Evolutionary conservation across 2,888 invertebrate genomes (phyloP).

Genomic region (Sphecodes monilicornis): DNA sequence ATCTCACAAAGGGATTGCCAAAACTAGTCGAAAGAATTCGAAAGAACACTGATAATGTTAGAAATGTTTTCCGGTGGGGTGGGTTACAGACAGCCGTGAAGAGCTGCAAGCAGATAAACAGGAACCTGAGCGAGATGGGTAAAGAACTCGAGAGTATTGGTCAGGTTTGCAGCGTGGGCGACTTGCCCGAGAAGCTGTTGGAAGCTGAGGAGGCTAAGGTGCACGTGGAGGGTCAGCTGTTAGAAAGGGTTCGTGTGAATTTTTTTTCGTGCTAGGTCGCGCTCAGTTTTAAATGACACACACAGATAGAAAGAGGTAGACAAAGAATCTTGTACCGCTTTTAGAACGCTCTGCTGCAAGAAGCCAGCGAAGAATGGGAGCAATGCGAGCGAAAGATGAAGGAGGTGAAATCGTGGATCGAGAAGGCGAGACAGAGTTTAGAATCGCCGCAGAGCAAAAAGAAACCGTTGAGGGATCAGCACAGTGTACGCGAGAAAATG

Average conservation of each 20-base stretch:
- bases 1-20: not conserved
- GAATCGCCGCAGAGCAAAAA: slow-evolving; percentile 94
- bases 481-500: slow-evolving; percentile 94
- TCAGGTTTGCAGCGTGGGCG: slow-evolving; percentile 93
- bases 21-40: not conserved
- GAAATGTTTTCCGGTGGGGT: slow-evolving; percentile 31
- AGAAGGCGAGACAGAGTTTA: slow-evolving; percentile 91
- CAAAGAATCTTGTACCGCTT: slow-evolving; percentile 39
- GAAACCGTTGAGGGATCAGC: slow-evolving; percentile 94
- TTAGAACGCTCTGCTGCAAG: slow-evolving; percentile 94
- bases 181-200: slow-evolving; percentile 93
- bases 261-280: not conserved
- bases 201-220: slow-evolving; percentile 95
- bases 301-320: not conserved
- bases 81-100: slow-evolving; percentile 91
- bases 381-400: slow-evolving; percentile 97
- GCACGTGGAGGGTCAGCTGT: slow-evolving; percentile 92
- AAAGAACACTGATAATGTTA: not conserved
- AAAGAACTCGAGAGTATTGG: slow-evolving; percentile 94
- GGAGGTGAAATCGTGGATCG: slow-evolving; percentile 95
- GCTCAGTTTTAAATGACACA: not conserved
- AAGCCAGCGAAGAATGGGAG: slow-evolving; percentile 97
- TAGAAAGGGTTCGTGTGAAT: slow-evolving; percentile 90
- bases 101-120: slow-evolving; percentile 94
- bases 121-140: slow-evolving; percentile 96